phyloP scores from a whole-genome alignment of 2,797 vertebrate genomes.

The Acropternis orthonyx region DNA sequence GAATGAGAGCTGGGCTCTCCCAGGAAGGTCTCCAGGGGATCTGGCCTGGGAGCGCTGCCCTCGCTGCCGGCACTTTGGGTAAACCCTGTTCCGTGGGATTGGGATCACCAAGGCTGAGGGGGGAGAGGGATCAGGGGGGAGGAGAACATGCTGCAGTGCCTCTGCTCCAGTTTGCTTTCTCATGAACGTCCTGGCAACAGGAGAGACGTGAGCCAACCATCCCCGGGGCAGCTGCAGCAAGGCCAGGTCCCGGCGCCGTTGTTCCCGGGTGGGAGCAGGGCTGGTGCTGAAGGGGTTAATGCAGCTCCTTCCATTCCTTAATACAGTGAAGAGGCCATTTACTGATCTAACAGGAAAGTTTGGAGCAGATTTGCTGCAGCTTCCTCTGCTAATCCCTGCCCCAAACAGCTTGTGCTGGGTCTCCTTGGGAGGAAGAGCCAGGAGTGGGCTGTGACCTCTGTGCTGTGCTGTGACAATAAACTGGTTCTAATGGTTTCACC shows the following conservation, averaged over 20 bases:
- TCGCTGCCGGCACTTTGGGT: rapidly evolving
- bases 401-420: background rate
- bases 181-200: rapidly evolving
- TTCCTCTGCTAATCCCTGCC: background rate
- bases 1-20: background rate
- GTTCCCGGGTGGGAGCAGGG: background rate
- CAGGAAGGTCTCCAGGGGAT: rapidly evolving
- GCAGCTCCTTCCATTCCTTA: background rate
- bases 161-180: rapidly evolving
- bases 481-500: background rate
- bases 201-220: rapidly evolving
- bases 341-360: background rate
- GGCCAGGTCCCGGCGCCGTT: background rate
- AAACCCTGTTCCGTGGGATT: background rate
- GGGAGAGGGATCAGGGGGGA: background rate
- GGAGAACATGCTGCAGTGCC: background rate
- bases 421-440: background rate
- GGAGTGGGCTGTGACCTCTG: background rate
- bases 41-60: background rate
- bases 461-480: slow-evolving; percentile 49
- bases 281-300: background rate
- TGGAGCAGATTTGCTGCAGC: background rate
- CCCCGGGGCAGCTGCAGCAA: background rate
- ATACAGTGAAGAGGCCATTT: background rate
- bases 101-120: rapidly evolving